Percentiles rank a stretch among this genome's conserved stretches.
Conservation (phyloP, 2,113 vertebrate genomes). For the Martes martes region DNA sequence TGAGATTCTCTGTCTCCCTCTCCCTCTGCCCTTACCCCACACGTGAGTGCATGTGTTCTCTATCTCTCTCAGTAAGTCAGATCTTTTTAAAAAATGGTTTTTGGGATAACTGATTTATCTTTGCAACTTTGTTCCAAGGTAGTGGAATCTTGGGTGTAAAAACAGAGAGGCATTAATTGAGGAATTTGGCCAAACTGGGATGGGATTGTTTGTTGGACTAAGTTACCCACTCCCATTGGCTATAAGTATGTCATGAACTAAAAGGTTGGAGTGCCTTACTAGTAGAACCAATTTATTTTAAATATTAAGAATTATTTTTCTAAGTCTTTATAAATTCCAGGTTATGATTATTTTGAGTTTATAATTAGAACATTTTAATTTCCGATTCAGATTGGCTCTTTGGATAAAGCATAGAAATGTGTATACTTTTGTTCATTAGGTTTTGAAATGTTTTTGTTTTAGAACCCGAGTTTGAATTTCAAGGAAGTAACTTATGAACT, state of each 20-base stretch:
- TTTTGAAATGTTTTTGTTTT: constrained; percentile 58
- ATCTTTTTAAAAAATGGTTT: background rate
- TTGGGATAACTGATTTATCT: background rate
- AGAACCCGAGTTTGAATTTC: constrained; percentile 98
- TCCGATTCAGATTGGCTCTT: background rate
- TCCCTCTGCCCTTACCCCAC: background rate
- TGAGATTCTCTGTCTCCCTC: background rate
- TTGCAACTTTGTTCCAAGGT: background rate
- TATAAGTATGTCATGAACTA: background rate
- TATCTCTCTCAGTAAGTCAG: background rate
- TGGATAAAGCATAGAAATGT: background rate
- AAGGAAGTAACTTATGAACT: constrained; percentile 99
- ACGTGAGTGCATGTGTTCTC: background rate
- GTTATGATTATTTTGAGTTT: constrained; percentile 7
- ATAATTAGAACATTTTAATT: background rate
- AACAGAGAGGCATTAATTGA: background rate
- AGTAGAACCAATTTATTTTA: background rate
- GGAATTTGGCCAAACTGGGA: background rate
- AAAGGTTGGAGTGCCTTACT: background rate
- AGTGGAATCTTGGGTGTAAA: background rate
- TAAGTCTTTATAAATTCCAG: background rate
- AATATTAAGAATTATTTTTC: background rate
- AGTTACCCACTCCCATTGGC: background rate
- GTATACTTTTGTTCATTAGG: background rate
- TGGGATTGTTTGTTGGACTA: background rate